Conservation (phyloP, 1,140 invertebrate species). For the Hyles euphorbiae region DNA sequence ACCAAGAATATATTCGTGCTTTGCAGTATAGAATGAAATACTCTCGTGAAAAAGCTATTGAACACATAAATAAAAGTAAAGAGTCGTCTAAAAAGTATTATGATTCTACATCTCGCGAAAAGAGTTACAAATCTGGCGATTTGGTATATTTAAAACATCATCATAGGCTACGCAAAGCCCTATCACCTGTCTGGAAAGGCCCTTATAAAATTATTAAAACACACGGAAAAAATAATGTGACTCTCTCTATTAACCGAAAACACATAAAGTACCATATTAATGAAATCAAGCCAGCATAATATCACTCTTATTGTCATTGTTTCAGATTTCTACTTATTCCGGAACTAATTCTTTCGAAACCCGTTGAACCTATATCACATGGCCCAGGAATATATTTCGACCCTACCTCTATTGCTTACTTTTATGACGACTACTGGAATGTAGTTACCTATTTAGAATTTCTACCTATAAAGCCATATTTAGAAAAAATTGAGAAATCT, state of each 20-base stretch:
- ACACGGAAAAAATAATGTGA: constrained; percentile 16
- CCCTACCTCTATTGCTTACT: constrained; percentile 9
- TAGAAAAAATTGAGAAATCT: constrained; percentile 18
- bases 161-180: constrained; percentile 15
- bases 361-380: constrained; percentile 14
- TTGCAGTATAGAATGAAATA: constrained; percentile 20
- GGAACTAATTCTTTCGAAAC: not conserved
- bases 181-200: constrained; percentile 23
- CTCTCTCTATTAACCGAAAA: constrained; percentile 10
- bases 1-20: constrained; percentile 16
- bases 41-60: constrained; percentile 18
- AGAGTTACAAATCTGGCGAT: constrained; percentile 20
- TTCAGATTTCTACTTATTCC: constrained; percentile 2
- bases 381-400: constrained; percentile 30
- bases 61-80: constrained; percentile 21
- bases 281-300: constrained; percentile 18
- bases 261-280: constrained; percentile 22
- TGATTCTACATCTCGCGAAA: constrained; percentile 7
- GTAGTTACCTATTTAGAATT: constrained; percentile 18
- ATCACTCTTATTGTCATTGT: not conserved
- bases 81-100: constrained; percentile 23
- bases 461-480: constrained; percentile 19
- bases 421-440: constrained; percentile 29
- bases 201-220: constrained; percentile 26
- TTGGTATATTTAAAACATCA: constrained; percentile 20